Conservation (phyloP, 2,888 invertebrate species). For the Cactoblastis cactorum region DNA sequence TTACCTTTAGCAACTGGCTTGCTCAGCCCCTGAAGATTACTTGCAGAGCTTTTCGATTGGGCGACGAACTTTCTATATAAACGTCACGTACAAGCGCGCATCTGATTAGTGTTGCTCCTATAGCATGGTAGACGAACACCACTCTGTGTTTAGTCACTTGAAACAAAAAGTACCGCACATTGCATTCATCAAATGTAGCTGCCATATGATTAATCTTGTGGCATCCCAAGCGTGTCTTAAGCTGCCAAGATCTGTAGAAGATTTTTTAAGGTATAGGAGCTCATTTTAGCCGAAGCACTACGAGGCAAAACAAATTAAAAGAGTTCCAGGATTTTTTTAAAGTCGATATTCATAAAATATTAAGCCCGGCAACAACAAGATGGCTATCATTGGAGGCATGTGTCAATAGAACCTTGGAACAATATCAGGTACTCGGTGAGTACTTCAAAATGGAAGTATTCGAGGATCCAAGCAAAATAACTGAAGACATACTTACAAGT, state of each 20-base stretch:
- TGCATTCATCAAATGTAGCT: constrained; percentile 19
- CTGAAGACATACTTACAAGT: background rate
- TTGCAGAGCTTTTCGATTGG: too few species aligned
- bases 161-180: too few species aligned
- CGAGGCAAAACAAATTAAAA: background rate
- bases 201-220: constrained; percentile 38
- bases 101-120: too few species aligned
- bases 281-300: constrained; percentile 14
- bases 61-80: too few species aligned
- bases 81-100: too few species aligned
- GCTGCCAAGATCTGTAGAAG: constrained; percentile 30
- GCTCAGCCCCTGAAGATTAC: too few species aligned
- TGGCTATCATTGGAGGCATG: constrained; percentile 14
- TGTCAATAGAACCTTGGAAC: constrained; percentile 7
- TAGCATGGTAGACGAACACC: constrained; percentile 32
- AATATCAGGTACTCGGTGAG: background rate
- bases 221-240: constrained; percentile 35
- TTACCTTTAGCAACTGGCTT: too few species aligned
- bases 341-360: constrained; percentile 8
- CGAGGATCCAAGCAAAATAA: background rate
- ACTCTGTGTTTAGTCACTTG: constrained; percentile 21
- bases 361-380: constrained; percentile 2
- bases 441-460: background rate
- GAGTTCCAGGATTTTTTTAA: background rate
- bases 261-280: constrained; percentile 15